Conservation (phyloP, 2,888 invertebrate genomes). For the Patella pellucida region DNA sequence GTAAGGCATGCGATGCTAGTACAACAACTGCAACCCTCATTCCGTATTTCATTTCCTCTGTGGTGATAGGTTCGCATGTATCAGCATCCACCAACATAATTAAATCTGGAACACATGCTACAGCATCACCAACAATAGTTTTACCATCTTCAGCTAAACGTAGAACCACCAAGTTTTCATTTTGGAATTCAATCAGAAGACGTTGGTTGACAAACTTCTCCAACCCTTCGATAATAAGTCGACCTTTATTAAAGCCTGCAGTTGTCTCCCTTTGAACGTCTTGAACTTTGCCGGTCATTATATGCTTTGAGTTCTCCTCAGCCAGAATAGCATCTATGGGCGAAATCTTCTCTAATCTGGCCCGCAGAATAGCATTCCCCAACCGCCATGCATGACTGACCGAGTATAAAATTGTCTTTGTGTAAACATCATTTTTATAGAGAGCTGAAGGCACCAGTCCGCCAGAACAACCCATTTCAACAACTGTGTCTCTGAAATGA, state of each 20-base stretch:
- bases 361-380: conserved; percentile 55
- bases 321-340: conserved; percentile 53
- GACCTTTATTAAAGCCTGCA: conserved; percentile 60
- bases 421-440: conserved; percentile 40
- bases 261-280: conserved; percentile 55
- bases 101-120: conserved; percentile 62
- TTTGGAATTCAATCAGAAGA: conserved; percentile 61
- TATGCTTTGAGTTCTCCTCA: conserved; percentile 41
- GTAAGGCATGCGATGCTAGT: conserved; percentile 46
- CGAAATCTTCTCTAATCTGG: conserved; percentile 45
- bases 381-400: conserved; percentile 61
- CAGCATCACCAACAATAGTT: conserved; percentile 20
- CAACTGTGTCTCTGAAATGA: conserved; percentile 53
- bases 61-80: conserved; percentile 60
- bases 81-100: conserved; percentile 61
- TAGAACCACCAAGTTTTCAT: conserved; percentile 62
- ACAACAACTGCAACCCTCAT: conserved; percentile 58
- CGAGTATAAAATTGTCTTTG: conserved; percentile 45
- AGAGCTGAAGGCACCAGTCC: conserved; percentile 45
- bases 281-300: conserved; percentile 58
- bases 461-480: conserved; percentile 59
- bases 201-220: conserved; percentile 36
- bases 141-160: conserved; percentile 18
- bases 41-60: conserved; percentile 63
- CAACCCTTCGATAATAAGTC: conserved; percentile 33